Percentiles rank a stretch among this genome's conserved stretches.
Conservation (phyloP, 2,888 invertebrate genomes). For the Drosophila incognita region DNA sequence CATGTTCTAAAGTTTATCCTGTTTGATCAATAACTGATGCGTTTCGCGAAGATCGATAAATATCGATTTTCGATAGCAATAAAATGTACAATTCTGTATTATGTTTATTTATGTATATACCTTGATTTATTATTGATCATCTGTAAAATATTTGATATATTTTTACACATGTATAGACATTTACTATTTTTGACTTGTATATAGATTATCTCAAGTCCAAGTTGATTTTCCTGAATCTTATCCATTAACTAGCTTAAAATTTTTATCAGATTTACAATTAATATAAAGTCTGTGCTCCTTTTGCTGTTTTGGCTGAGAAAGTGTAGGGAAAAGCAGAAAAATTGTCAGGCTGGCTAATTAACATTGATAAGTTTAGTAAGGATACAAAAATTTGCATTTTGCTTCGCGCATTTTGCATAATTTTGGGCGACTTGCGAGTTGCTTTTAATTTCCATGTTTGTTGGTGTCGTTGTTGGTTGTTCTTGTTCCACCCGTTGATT, state of each 20-base stretch:
- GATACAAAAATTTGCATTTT: constrained; percentile 65
- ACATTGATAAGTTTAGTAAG: constrained; percentile 65
- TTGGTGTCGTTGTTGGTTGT: constrained; percentile 6
- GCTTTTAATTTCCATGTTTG: constrained; percentile 58
- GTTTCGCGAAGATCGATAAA: accelerated
- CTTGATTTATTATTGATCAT: background rate
- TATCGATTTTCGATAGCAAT: background rate
- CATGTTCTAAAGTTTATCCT: background rate
- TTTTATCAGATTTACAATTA: background rate
- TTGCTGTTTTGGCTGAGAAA: background rate
- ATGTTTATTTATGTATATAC: background rate
- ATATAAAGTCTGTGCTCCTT: background rate
- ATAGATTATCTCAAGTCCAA: background rate
- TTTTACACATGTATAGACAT: too few relatives aligned
- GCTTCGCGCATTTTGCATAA: constrained; percentile 69
- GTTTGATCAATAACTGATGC: background rate
- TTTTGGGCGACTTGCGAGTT: constrained; percentile 48
- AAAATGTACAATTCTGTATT: background rate
- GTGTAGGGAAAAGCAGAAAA: constrained; percentile 16
- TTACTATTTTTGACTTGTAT: background rate
- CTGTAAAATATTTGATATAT: background rate
- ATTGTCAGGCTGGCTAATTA: constrained; percentile 65
- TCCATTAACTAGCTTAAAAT: background rate
- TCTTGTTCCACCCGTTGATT: constrained; percentile 52
- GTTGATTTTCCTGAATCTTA: accelerated